phyloP scores from a whole-genome alignment of 2,113 vertebrate genomes.

The Craseonycteris thonglongyai region DNA sequence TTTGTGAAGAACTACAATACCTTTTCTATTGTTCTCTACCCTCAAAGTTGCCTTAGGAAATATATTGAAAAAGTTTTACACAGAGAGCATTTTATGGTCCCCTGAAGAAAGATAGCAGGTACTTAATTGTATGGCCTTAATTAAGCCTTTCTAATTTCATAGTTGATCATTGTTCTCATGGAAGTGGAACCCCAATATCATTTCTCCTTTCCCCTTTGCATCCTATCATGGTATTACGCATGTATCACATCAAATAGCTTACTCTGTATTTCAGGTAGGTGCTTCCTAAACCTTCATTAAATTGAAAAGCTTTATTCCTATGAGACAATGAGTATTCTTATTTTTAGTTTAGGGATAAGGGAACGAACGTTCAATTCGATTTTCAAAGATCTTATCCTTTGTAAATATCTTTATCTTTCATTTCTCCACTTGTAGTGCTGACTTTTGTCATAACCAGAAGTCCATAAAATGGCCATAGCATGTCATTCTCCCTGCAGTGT shows the following conservation, averaged over 20 bases:
- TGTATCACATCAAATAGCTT: background rate
- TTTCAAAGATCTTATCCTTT: background rate
- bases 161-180: constrained; percentile 16
- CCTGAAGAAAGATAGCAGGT: background rate
- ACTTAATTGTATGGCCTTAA: constrained; percentile 2
- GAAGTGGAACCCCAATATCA: background rate
- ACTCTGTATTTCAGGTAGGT: background rate
- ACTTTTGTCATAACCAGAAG: background rate
- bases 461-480: background rate
- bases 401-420: background rate
- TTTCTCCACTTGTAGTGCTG: background rate
- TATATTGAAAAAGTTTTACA: background rate
- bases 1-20: background rate
- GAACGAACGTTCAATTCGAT: background rate
- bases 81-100: background rate
- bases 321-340: background rate
- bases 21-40: constrained; percentile 10
- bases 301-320: background rate
- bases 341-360: background rate
- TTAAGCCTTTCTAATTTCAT: background rate
- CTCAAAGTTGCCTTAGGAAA: background rate
- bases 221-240: background rate
- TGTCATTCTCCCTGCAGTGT: background rate
- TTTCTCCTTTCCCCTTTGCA: background rate
- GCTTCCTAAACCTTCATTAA: background rate